A percentile compares a stretch with the other conserved stretches of the same genome.
phyloP scores from a whole-genome alignment of 2,888 invertebrate species.

The Ectropis crepuscularia region DNA sequence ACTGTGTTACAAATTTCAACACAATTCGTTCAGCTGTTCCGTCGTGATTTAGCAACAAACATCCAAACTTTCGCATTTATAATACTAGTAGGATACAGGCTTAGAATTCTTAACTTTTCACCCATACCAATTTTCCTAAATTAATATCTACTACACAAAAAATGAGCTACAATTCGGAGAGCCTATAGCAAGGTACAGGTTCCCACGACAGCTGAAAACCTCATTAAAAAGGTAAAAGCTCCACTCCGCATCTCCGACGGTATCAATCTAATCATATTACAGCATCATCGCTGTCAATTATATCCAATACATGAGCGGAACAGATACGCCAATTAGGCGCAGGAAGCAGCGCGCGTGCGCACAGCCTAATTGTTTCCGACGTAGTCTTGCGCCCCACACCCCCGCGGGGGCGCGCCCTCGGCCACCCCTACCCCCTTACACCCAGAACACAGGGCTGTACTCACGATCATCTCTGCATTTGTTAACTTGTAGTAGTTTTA shows the following conservation, averaged over 20 bases:
- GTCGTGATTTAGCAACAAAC: no score
- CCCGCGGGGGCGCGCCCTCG: slow-evolving; percentile 12
- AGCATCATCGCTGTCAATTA: slow-evolving; percentile 70
- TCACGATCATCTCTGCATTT: not conserved
- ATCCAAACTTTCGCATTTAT: no score
- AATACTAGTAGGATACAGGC: no score
- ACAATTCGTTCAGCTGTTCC: no score
- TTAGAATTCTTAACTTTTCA: no score
- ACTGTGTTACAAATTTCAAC: no score
- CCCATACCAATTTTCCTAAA: no score
- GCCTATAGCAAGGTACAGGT: no score
- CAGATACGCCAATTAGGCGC: slow-evolving; percentile 78
- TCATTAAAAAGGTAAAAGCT: not conserved
- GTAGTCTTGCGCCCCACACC: slow-evolving; percentile 44
- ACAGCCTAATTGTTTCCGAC: slow-evolving; percentile 77
- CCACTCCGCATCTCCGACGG: slow-evolving; percentile 43
- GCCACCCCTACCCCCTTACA: slow-evolving; percentile 26
- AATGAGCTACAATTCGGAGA: no score
- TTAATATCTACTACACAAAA: no score
- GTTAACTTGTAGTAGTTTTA: not conserved
- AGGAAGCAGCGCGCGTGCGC: slow-evolving; percentile 80
- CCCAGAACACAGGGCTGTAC: slow-evolving; percentile 18
- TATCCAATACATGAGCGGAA: slow-evolving; percentile 71
- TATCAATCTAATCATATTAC: slow-evolving; percentile 61
- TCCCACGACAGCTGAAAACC: not conserved